phyloP scores from a whole-genome alignment of 2,113 vertebrate genomes.

The Hepsetus odoe region DNA sequence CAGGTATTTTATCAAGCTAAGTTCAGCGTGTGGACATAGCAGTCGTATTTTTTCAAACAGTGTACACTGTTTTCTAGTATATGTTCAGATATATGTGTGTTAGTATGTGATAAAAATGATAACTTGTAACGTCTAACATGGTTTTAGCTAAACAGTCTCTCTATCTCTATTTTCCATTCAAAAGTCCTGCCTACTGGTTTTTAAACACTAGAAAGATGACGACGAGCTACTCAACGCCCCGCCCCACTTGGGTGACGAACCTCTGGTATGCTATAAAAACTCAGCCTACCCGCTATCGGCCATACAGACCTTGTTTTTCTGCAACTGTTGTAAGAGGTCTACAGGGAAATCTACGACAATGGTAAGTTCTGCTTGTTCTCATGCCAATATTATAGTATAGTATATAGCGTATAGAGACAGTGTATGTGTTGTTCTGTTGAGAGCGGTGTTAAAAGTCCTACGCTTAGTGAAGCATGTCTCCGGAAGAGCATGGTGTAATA shows the following conservation, averaged over 20 bases:
- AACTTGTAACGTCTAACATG: not conserved
- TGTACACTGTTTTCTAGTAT: too few relatives aligned
- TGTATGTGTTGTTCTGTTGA: too few relatives aligned
- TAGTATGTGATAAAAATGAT: too few relatives aligned
- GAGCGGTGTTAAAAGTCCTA: too few relatives aligned
- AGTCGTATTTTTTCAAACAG: too few relatives aligned
- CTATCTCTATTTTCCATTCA: not conserved
- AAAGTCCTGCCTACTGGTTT: conserved; percentile 14
- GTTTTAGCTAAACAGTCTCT: not conserved
- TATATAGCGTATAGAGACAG: too few relatives aligned
- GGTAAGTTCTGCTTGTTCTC: conserved; percentile 52
- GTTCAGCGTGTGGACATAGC: too few relatives aligned
- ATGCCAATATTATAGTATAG: not conserved
- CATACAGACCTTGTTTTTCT: conserved; percentile 57
- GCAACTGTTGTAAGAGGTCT: conserved; percentile 63
- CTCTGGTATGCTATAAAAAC: conserved; percentile 30
- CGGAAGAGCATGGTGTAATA: too few relatives aligned
- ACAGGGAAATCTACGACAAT: conserved; percentile 62
- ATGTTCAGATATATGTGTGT: too few relatives aligned
- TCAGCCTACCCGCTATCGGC: accelerated
- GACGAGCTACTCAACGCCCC: not conserved
- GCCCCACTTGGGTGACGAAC: not conserved
- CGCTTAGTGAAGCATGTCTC: too few relatives aligned
- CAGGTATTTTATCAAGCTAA: too few relatives aligned
- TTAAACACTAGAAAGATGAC: not conserved